Evolutionary conservation across 1,140 invertebrate species (phyloP), one percentile per base, ranked within the genome.

Genomic region (Tachypleus tridentatus): DNA sequence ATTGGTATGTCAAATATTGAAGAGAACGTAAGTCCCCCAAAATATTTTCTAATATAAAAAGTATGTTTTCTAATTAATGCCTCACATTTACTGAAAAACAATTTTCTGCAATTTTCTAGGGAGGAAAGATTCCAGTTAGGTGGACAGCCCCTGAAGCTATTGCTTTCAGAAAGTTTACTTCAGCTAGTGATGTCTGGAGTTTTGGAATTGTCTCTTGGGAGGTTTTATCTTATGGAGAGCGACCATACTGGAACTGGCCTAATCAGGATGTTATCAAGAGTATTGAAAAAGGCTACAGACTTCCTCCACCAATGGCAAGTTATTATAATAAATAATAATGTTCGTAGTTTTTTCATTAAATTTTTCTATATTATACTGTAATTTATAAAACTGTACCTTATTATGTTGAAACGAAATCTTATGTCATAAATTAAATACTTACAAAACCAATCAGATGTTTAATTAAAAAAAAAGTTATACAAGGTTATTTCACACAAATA

Each of bases 181-280:
- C 93, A 11, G 92, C 95, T 8, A 97, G 93, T 63, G 97, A 99
- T 77, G 94, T 98, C 2, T 99, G 97, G 97, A 95, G 91, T 65
- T 96, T 97, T 82, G 96, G 95, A 49, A 96, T 99, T 65, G 92
- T 99, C 6, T 93, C 93, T 77, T 99, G 97, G 97, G 97, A 99
- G 76, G 93, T 99, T 3, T 95, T 98, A 88, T 96, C 93, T 9
- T 99, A 97, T 76, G 97, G 97, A 4, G 96, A 99, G 76, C 81
- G 97, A 61, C 97, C 97, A 9, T 99, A 98, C 78, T 99, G 96
- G 95, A 98, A 98, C 80, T 98, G 97, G 97, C 95, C 92, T 64
- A 99, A 99, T 80, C 96, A 96, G 78, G 95, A 98, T 81, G 97
- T 99, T 29, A 98, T 99, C 73, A 96, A 97, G 74, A 95, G 93